phyloP scores from a whole-genome alignment of 2,113 vertebrate species.

The Myrmecophaga tridactyla region DNA sequence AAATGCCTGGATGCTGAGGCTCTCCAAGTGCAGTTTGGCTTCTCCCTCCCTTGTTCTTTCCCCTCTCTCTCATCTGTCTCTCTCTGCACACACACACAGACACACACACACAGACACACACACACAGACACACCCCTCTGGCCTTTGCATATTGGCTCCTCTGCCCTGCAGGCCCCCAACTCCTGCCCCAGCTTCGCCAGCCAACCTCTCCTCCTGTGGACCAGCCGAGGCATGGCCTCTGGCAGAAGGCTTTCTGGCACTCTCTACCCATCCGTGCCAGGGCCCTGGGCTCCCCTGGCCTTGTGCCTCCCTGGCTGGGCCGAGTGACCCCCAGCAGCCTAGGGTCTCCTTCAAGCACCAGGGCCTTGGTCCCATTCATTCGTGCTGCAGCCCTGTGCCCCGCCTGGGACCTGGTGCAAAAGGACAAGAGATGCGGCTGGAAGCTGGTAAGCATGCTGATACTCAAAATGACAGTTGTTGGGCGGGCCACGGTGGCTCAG shows the following conservation, averaged over 20 bases:
- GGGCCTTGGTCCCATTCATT: no score
- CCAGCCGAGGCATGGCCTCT: neutral
- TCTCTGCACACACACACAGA: no score
- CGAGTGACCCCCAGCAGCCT: neutral
- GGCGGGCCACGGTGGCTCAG: no score
- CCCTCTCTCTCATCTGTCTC: no score
- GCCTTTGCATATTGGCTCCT: neutral
- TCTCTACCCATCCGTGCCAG: neutral
- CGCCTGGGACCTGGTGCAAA: neutral
- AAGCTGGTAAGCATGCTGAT: accelerated
- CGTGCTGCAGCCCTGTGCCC: neutral
- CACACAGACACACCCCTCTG: neutral
- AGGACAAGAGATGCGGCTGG: neutral
- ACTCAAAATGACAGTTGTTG: neutral
- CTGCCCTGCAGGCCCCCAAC: no score
- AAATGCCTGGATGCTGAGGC: neutral
- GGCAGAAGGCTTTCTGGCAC: neutral
- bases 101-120: neutral
- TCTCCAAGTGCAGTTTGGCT: neutral
- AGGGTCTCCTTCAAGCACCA: neutral
- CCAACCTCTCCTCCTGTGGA: no score
- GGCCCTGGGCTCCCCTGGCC: no score
- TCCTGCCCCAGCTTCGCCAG: no score
- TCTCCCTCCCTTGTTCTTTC: no score
- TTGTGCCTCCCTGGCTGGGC: accelerated